Conservation (phyloP, 1,140 invertebrate genomes). For the Drosophila grimshawi region DNA sequence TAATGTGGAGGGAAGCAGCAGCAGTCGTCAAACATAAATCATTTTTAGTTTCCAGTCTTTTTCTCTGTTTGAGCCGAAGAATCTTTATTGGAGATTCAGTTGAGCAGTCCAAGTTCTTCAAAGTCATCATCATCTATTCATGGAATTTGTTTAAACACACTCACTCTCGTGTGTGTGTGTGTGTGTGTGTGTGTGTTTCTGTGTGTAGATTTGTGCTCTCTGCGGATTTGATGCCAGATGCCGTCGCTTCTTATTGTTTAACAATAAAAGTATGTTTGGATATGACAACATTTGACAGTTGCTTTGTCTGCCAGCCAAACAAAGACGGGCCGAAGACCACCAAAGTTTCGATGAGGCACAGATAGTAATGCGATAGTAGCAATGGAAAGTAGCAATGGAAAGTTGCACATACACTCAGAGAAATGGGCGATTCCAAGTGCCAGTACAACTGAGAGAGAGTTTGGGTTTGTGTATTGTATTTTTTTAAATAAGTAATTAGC, state of each 20-base stretch:
- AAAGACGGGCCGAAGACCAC: slow-evolving; percentile 50
- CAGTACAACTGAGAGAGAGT: no score
- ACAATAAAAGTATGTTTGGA: slow-evolving; percentile 46
- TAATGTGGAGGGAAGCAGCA: slow-evolving; percentile 45
- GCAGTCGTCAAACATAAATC: slow-evolving; percentile 56
- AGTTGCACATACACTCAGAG: background rate
- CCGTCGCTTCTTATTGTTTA: slow-evolving; percentile 20
- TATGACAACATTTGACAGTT: slow-evolving; percentile 62
- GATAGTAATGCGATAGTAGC: background rate
- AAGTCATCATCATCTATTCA: slow-evolving; percentile 63
- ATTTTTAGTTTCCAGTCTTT: slow-evolving; percentile 47
- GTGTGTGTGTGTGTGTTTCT: background rate
- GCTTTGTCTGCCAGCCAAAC: slow-evolving; percentile 51
- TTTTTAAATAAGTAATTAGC: no score
- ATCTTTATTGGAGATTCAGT: background rate
- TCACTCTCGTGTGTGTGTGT: no score
- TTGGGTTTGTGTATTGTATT: background rate
- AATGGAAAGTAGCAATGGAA: background rate
- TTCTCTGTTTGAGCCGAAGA: background rate
- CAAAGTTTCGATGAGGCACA: slow-evolving; percentile 49
- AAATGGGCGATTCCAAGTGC: background rate
- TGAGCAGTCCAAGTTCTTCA: slow-evolving; percentile 48
- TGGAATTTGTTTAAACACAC: slow-evolving; percentile 37
- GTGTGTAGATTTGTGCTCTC: slow-evolving; percentile 35
- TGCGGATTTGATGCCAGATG: slow-evolving; percentile 63